Base-by-base conservation (phyloP, 2,888 invertebrate genomes). In the Abrostola tripartita region DNA sequence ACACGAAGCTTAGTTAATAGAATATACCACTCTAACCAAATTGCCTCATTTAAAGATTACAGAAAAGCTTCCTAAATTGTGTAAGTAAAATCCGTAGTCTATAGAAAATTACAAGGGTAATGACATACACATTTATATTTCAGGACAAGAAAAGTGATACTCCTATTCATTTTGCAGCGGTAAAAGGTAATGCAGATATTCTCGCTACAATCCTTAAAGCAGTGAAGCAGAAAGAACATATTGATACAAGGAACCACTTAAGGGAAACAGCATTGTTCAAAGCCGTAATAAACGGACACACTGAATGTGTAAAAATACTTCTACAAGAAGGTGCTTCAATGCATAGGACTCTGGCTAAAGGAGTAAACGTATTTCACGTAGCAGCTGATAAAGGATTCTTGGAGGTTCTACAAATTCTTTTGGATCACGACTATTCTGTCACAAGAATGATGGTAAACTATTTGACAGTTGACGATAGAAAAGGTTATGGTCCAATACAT, bases 361-460 rank as follows among this genome's bases (percentile, higher is more conserved):
- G 86, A 53, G 79, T 84, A 12, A 95, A 95, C 7, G 90, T 95
- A 52, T 85, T 95, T 92, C 81, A n/a, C 85, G 61, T 75, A 38
- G 72, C 81, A 10, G 74, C 81, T 50, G 93, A 92, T 79, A 84
- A 87, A 63, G 95, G 95, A 1, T 88, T 92, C 58, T 74, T 88
- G n/a, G 90, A 92, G 11, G 94, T 95, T 69, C 90, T 96, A 7
- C 89, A 92, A 68, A 84, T 88, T 12, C 85, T 96, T 38, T 74
- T 96, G 37, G 86, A 88, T 81, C 76, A 90, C 82, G 79, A 93
- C 36, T 75, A 89, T 83, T 65, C 79, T 11, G 66, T 89, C 6
- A 81, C 87, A 0, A 73, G 77, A 52, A 50, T 50, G 12, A 81
- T 88, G 80, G 79, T 89, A 24, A 85, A 89, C 65, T 78, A 92